Evolutionary conservation across 2,888 invertebrate species (phyloP).

Genomic region (Dryomyza anilis): DNA sequence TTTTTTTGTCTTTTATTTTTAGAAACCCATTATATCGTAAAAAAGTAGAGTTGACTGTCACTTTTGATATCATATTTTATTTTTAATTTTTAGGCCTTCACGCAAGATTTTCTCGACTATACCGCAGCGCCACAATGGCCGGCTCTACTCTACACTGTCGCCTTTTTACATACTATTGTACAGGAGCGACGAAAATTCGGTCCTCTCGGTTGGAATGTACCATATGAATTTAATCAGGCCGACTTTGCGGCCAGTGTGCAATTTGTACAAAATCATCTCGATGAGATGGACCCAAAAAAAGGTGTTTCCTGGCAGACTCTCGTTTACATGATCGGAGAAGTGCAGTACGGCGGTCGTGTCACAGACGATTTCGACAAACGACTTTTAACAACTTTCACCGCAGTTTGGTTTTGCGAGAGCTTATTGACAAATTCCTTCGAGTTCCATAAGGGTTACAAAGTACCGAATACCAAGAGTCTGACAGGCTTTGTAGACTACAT

Average conservation of each 20-base stretch:
- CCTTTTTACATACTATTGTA: constrained; percentile 92
- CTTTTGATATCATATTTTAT: no score
- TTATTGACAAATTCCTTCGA: constrained; percentile 86
- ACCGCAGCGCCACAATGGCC: constrained; percentile 93
- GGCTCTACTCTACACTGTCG: constrained; percentile 88
- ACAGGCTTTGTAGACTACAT: constrained; percentile 86
- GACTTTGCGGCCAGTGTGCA: constrained; percentile 95
- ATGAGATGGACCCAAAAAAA: constrained; percentile 96
- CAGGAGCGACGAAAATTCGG: constrained; percentile 96
- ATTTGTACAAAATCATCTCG: constrained; percentile 94
- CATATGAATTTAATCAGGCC: constrained; percentile 93
- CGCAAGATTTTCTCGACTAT: constrained; percentile 89
- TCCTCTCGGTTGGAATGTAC: constrained; percentile 95
- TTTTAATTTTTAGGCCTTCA: constrained; percentile 51
- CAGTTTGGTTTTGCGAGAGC: constrained; percentile 94
- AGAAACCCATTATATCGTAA: no score
- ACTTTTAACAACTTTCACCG: constrained; percentile 88
- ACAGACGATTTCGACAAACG: constrained; percentile 98
- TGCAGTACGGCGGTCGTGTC: constrained; percentile 85
- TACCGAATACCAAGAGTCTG: constrained; percentile 82
- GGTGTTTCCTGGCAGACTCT: constrained; percentile 97
- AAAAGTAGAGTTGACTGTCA: no score
- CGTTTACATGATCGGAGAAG: constrained; percentile 96
- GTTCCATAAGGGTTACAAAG: constrained; percentile 91
- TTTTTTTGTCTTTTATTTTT: no score